Conservation (phyloP, 2,113 vertebrate genomes). For the Dinomys branickii region DNA sequence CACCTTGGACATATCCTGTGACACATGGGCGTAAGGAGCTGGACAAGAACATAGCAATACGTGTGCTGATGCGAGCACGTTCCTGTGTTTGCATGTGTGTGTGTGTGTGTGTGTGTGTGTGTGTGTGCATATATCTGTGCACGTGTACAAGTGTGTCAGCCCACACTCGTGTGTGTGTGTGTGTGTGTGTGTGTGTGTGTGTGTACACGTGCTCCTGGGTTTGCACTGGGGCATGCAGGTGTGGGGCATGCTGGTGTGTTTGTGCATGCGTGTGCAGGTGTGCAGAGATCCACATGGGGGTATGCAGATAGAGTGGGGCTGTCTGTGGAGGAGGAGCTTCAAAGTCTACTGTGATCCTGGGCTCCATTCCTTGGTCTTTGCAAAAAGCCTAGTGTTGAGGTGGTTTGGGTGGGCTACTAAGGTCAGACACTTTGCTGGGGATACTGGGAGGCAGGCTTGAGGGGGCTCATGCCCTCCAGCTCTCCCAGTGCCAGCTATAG, state of each 20-base stretch:
- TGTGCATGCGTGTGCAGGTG: not conserved
- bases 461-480: not conserved
- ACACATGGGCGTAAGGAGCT: not conserved
- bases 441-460: not conserved
- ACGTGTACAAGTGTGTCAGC: not conserved
- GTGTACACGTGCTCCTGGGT: not conserved
- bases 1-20: not conserved
- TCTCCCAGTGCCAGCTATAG: not conserved
- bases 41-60: not conserved
- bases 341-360: not conserved
- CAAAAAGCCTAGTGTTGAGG: constrained; percentile 12
- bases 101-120: not conserved
- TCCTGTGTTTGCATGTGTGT: not conserved
- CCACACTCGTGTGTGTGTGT: not conserved
- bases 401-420: not conserved
- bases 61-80: not conserved
- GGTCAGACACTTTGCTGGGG: not conserved
- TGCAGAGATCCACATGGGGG: too few species aligned
- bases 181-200: not conserved
- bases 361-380: not conserved
- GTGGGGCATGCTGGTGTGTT: not conserved
- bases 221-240: not conserved
- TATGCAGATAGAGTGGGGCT: not conserved
- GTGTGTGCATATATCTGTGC: not conserved
- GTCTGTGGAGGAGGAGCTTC: not conserved